Evolutionary conservation across 2,888 invertebrate genomes (phyloP).

Genomic region (Chouioia cunea): DNA sequence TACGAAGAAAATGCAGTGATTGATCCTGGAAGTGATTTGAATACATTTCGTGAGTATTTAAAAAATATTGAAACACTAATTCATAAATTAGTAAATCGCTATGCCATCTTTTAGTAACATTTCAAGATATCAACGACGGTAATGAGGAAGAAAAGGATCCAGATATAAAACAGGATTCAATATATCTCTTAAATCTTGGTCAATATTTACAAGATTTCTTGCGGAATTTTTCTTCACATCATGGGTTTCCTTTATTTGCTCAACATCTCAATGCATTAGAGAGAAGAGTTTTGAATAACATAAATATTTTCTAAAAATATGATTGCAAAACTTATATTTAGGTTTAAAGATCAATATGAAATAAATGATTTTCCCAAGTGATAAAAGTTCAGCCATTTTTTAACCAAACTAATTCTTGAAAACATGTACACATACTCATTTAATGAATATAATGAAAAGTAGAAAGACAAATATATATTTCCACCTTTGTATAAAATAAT

Average conservation of each 20-base stretch:
- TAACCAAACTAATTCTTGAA: no score
- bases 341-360: no score
- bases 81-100: not conserved
- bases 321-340: no score
- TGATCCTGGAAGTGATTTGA: constrained; percentile 59
- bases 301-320: constrained; percentile 53
- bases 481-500: no score
- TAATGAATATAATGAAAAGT: no score
- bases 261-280: constrained; percentile 74
- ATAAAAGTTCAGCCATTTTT: no score
- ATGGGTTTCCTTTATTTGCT: constrained; percentile 74
- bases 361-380: no score
- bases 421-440: no score
- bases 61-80: constrained; percentile 5
- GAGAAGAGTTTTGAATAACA: constrained; percentile 68
- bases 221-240: constrained; percentile 74
- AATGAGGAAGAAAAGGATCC: constrained; percentile 70
- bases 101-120: constrained; percentile 32
- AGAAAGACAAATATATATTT: no score
- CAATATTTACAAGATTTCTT: constrained; percentile 76
- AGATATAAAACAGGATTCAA: constrained; percentile 74
- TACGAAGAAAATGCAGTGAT: constrained; percentile 56
- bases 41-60: constrained; percentile 54
- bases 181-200: constrained; percentile 75
- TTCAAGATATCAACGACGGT: constrained; percentile 57